Base-by-base conservation (phyloP, 2,888 invertebrate species). In the Leptopterna dolabrata region DNA sequence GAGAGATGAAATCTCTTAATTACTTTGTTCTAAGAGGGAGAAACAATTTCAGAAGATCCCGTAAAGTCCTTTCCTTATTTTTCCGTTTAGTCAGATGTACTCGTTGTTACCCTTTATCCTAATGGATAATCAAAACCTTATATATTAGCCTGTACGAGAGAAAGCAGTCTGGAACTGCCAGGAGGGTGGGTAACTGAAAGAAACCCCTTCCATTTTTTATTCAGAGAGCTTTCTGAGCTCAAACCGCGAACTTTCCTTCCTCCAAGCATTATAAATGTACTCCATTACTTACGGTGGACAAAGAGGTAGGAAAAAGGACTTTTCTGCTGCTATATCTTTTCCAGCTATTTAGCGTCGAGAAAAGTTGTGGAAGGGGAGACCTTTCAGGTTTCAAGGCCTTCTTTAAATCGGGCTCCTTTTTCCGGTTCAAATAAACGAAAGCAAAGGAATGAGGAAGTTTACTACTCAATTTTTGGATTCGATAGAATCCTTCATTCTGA, bases 251-350 rank as follows among this genome's bases (percentile, higher is more conserved):
- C 63, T 63, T 19, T 63, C 63, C 24, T 63, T 63, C 63, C 24
- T 63, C 24, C 63, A 63, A 78, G 78, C 78, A 78, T 78, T 78
- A 78, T 78, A 78, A 78, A 78, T 78, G 78, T 78, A 78, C 45
- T 36, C 78, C 78, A 78, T 78, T 78, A 78, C 78, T 78, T 78
- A 78, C 19, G 63, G 63, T 63, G 63, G 63, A 63, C 63, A 63
- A 63, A 63, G 63, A 63, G 63, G 63, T 63, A 19, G 63, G 27
- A 63, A 63, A 63, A 19, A 63, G n/a, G 24, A 11, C 9, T 63
- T 13, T 63, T 63, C 63, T 63, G 24, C 24, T 24, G 63, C 63
- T 63, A 63, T 63, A 19, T 63, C 63, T 63, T 63, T 24, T 63
- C 63, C 63, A 27, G 27, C 63, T 63, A 63, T 63, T 63, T 63